Evolutionary conservation across 1,140 invertebrate genomes (phyloP).

Genomic region (Drosophila lacertosa): DNA sequence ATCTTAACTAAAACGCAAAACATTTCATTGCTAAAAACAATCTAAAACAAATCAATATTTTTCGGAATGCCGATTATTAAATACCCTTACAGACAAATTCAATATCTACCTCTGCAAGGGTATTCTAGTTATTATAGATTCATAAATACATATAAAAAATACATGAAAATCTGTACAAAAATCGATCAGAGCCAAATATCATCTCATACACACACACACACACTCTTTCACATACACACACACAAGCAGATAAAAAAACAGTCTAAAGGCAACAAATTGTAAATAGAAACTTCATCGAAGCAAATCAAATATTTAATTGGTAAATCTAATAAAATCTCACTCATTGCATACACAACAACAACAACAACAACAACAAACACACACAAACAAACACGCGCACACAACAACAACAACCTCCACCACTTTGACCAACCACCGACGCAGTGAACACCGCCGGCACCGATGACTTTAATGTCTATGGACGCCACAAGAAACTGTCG

Average conservation of each 20-base stretch:
- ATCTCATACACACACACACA: conserved; percentile 8
- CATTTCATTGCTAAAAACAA: background rate
- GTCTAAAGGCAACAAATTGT: conserved; percentile 40
- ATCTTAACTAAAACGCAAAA: conserved; percentile 7
- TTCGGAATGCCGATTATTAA: background rate
- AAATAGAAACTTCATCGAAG: conserved; percentile 55
- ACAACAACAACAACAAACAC: conserved; percentile 40
- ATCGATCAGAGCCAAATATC: background rate
- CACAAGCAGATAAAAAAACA: conserved; percentile 1
- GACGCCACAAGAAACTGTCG: conserved; percentile 72
- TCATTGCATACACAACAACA: conserved; percentile 71
- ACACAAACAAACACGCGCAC: conserved; percentile 24
- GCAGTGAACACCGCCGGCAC: conserved; percentile 51
- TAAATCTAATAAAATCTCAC: conserved; percentile 78
- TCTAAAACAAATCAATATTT: background rate
- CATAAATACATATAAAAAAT: background rate
- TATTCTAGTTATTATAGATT: background rate
- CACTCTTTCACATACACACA: conserved; percentile 17
- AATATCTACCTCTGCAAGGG: background rate
- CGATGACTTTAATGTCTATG: conserved; percentile 80
- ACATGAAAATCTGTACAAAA: conserved; percentile 18
- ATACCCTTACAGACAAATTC: background rate
- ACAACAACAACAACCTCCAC: conserved; percentile 22
- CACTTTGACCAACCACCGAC: conserved; percentile 26
- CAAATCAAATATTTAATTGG: conserved; percentile 62